Evolutionary conservation across 2,113 vertebrate genomes (phyloP), one percentile per base, ranked within the genome.

Genomic region (Alectura lathami): DNA sequence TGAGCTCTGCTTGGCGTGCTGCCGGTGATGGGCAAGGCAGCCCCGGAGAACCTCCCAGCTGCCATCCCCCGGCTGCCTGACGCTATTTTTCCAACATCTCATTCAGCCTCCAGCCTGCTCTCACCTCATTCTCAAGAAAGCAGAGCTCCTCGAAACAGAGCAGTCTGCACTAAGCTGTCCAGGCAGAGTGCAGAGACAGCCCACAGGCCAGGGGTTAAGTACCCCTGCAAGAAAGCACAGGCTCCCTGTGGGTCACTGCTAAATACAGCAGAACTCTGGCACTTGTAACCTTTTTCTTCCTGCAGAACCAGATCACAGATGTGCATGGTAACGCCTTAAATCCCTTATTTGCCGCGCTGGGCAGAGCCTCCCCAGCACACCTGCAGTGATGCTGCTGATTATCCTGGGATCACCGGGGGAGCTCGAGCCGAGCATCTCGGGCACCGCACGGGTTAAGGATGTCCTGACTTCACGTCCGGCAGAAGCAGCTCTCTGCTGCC

Each of bases 281-380:
- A 1, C 20, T 51, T 89, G 43, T 30, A 72, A 67, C 63, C 2
- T 6, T 6, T 45, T 83, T 26, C 1, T 8, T 78, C 30, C 72
- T 53, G 54, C 56, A 23, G 85, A 67, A 47, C 17, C 6, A 7
- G 32, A 66, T 4, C 47, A 13, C 13, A 9, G 2, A 3, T 0
- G 23, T 16, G 20, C 1, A 4, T 11, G 9, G 40, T 24, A 24
- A 70, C 5, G 13, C 38, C 51, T 59, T 3, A 1, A 16, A 34
- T 9, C 47, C 2, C 8, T 11, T 22, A 6, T 0, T 4, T 3
- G 11, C 51, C 4, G 22, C 8, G 3, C 43, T 21, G 32, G 3
- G 83, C 56, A 79, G 30, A n/a, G 77, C 34, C 34, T 53, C 20
- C 56, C 53, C 23, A 30, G 32, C 0, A 0, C 56, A 13, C 7